Base-by-base conservation (phyloP, 2,888 invertebrate species). In the Cheilosia impressa region DNA sequence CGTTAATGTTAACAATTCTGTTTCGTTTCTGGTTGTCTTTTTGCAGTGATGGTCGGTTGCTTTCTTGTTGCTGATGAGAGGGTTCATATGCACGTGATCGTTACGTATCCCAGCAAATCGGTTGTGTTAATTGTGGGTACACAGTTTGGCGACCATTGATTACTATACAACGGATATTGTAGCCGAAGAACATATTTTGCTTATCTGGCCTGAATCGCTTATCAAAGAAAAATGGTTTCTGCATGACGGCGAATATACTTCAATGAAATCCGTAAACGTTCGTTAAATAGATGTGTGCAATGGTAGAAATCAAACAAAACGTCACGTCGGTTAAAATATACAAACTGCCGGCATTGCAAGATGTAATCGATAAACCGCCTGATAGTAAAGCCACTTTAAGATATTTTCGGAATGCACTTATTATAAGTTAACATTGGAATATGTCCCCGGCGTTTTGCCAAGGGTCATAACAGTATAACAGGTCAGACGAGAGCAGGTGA, bases 51-150 rank as follows among this genome's bases (percentile, higher is more conserved):
- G 52, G 17, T 45, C 22, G 19, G 22, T 38, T 52, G 38, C 4
- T n/a, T 38, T 22, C 15, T 41, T 13, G n/a, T 15, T 27, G 17
- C 17, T 53, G 13, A 24, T 27, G 34, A 24, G 43, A 15, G 15
- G 22, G 43, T 63, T 63, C 52, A 41, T 13, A 47, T 10, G 15
- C 55, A 52, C 27, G 73, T 53, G 73, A 73, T 63, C 24, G n/a
- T 10, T 53, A 73, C 45, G 73, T 73, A 73, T 27, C 34, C 63
- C 69, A 71, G 45, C 9, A 31, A 22, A 9, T 31, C 31, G 7
- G 17, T 38, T 50, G n/a, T 31, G 38, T 19, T 41, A 27, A 34
- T 71, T 22, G 27, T 27, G 27, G 6, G 27, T 27, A 6, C 5
- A 27, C 27, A 24, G 24, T 10, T 10, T 10, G 10, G 10, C 22